A percentile compares a stretch with the other conserved stretches of the same genome.
Evolutionary conservation across 1,140 invertebrate genomes (phyloP).

Genomic region (Fopius arisanus): DNA sequence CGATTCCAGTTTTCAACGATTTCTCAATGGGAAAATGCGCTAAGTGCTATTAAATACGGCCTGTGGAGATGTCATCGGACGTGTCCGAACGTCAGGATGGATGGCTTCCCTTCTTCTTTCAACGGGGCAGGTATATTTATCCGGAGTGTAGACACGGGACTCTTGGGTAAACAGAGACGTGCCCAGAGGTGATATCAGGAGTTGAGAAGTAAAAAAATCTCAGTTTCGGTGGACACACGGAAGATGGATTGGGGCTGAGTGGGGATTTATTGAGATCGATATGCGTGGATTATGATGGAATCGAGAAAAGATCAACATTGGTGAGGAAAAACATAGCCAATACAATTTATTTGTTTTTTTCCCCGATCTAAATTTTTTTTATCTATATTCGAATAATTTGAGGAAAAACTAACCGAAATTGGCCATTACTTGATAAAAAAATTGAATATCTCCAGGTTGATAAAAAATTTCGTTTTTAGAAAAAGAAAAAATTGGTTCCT

Average conservation of each 20-base stretch:
- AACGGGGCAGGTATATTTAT: slow-evolving; percentile 16
- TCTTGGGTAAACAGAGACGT: background rate
- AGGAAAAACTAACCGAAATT: too few relatives aligned
- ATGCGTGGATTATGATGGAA: background rate
- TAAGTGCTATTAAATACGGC: background rate
- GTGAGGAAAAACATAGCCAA: too few relatives aligned
- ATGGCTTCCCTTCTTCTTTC: slow-evolving; percentile 16
- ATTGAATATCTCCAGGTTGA: background rate
- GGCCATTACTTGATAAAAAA: background rate
- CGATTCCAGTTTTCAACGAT: too few relatives aligned
- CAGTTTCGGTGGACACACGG: background rate
- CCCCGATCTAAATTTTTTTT: too few relatives aligned
- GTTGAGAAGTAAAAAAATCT: background rate
- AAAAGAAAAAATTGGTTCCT: slow-evolving; percentile 3
- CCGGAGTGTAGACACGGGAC: background rate
- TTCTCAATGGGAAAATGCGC: background rate
- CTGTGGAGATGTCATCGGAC: slow-evolving; percentile 5
- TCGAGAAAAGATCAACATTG: background rate
- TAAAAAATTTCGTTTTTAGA: too few relatives aligned
- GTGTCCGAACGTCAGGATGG: slow-evolving; percentile 12
- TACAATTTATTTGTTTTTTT: too few relatives aligned
- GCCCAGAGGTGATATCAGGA: background rate
- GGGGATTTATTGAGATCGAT: background rate
- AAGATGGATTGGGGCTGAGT: background rate
- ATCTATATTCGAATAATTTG: too few relatives aligned